These are phyloP conservation scores for Sparus aurata DNA, from an alignment of 2,797 vertebrate genomes.

Conservation along the genomic window DNA sequence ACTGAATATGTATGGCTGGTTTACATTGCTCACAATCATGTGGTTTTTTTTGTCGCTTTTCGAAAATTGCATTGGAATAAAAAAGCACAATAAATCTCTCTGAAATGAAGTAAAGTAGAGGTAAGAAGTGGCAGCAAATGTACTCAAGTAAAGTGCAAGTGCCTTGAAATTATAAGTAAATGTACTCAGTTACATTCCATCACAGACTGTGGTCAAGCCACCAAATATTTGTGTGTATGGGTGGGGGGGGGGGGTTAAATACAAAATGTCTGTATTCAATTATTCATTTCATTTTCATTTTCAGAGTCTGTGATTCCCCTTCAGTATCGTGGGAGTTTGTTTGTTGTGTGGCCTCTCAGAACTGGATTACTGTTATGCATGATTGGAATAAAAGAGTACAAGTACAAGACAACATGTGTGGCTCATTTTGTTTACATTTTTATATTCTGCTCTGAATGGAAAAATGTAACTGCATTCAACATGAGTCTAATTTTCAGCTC, in stretches of 20 bases:
- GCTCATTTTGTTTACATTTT: constrained; percentile 15
- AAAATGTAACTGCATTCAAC: background rate
- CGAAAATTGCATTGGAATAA: background rate
- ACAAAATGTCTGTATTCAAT: background rate
- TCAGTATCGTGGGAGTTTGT: too few relatives aligned
- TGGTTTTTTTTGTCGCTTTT: background rate
- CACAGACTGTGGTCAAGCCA: background rate
- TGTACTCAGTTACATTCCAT: background rate
- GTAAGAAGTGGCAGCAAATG: background rate
- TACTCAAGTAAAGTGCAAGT: background rate
- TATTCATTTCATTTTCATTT: background rate
- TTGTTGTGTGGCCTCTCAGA: background rate
- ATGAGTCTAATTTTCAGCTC: background rate
- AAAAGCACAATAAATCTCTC: background rate
- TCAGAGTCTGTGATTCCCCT: too few relatives aligned
- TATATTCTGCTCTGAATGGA: background rate
- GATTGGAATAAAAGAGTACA: background rate
- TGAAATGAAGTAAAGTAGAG: background rate
- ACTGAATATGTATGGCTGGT: background rate
- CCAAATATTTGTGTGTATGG: too few relatives aligned
- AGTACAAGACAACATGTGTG: constrained; percentile 11
- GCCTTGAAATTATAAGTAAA: background rate
- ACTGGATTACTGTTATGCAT: background rate
- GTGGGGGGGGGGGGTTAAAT: too few relatives aligned
- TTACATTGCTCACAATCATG: background rate